These are phyloP conservation scores for Denticeps clupeoides DNA, from an alignment of 2,797 vertebrate genomes.

Conservation along the genomic window DNA sequence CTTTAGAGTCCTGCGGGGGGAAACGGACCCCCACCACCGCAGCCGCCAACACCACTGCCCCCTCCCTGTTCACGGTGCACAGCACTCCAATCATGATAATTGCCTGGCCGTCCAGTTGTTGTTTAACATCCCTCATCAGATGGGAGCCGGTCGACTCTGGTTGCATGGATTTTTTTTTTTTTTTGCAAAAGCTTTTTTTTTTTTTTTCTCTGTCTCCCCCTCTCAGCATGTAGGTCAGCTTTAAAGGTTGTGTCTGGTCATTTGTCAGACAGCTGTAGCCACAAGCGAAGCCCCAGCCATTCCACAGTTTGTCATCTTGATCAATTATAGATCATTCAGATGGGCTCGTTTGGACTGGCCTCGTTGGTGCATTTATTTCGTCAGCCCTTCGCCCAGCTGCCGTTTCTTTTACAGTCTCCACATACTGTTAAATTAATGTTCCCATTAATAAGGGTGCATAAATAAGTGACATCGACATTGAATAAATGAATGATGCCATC, in stretches of 20 bases:
- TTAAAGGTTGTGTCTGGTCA: constrained; percentile 54
- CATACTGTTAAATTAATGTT: constrained; percentile 34
- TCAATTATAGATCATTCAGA: constrained; percentile 53
- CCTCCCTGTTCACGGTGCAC: constrained; percentile 15
- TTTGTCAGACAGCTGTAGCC: constrained; percentile 51
- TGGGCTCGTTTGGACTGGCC: constrained; percentile 40
- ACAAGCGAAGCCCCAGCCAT: constrained; percentile 32
- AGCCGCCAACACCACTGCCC: constrained; percentile 6
- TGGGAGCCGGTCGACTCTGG: constrained; percentile 46
- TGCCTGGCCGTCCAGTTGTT: constrained; percentile 52
- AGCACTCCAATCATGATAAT: constrained; percentile 65
- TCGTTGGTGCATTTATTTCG: constrained; percentile 39
- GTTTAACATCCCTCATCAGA: constrained; percentile 58
- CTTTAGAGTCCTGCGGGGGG: constrained; percentile 54
- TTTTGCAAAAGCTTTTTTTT: background rate
- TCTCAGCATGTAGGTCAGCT: constrained; percentile 51
- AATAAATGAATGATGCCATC: background rate
- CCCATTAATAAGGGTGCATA: constrained; percentile 22
- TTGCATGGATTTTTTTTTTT: constrained; percentile 49
- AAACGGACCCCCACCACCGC: constrained; percentile 15
- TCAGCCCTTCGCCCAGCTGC: constrained; percentile 6
- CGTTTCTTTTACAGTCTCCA: constrained; percentile 26
- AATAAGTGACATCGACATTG: background rate
- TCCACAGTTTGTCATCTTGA: constrained; percentile 44
- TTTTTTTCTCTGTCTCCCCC: background rate